Percentiles rank a stretch among this genome's conserved stretches.
Conservation (phyloP, 2,113 vertebrate genomes). For the Rhadina sibilatrix region DNA sequence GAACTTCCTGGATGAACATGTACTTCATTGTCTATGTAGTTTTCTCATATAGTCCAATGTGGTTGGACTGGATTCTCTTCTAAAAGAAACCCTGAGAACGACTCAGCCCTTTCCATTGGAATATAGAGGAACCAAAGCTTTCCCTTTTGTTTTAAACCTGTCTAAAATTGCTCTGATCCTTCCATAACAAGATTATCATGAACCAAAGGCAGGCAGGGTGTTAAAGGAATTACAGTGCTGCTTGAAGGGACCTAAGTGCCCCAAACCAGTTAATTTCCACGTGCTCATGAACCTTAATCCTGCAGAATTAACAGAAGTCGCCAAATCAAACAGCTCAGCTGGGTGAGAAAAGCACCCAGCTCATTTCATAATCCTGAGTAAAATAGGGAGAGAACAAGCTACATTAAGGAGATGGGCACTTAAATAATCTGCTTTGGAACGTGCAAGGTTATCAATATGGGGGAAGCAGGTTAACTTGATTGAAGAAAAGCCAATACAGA, state of each 20-base stretch:
- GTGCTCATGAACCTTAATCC: neutral
- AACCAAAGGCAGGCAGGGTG: neutral
- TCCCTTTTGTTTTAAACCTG: neutral
- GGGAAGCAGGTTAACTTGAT: neutral
- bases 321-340: neutral
- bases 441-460: neutral
- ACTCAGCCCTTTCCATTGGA: neutral
- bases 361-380: neutral
- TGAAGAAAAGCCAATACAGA: neutral
- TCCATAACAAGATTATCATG: neutral
- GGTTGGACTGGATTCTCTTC: neutral
- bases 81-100: neutral
- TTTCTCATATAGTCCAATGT: neutral
- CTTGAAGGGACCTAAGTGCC: neutral
- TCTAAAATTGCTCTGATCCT: neutral
- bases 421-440: neutral
- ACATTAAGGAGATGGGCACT: neutral
- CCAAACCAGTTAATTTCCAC: neutral
- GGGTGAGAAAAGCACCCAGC: neutral
- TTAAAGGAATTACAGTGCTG: neutral
- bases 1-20: neutral
- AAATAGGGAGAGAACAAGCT: neutral
- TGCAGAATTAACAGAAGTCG: neutral
- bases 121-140: neutral
- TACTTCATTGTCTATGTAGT: neutral